Evolutionary conservation across 2,113 vertebrate species (phyloP).

Genomic region (Brachypodius melanocephalos): DNA sequence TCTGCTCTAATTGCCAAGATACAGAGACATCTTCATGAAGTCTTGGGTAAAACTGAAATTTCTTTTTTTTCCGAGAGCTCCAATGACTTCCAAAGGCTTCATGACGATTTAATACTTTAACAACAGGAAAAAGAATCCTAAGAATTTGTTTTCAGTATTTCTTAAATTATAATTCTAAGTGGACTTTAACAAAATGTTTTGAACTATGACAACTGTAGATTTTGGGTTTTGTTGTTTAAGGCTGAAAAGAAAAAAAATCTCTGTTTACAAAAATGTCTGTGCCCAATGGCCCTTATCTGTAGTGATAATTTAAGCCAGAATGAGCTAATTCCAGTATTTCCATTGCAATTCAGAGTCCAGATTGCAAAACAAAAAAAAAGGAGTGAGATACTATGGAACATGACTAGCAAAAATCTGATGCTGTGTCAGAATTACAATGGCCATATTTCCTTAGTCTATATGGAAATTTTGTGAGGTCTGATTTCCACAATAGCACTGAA

Average conservation of each 20-base stretch:
- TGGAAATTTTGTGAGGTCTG: background rate
- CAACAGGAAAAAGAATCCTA: background rate
- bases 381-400: background rate
- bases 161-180: background rate
- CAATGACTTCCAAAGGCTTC: background rate
- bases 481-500: background rate
- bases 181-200: background rate
- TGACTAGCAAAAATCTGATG: background rate
- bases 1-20: background rate
- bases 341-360: background rate
- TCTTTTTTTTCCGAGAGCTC: background rate
- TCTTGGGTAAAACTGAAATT: background rate
- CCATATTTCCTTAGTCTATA: background rate
- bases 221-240: background rate
- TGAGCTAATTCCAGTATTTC: background rate
- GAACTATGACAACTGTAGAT: background rate
- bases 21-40: background rate
- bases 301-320: background rate
- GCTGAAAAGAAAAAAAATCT: background rate
- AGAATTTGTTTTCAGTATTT: background rate
- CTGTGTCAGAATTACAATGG: background rate
- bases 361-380: background rate
- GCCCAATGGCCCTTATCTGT: background rate
- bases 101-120: background rate
- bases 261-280: background rate